Conservation (phyloP, 2,113 vertebrate genomes). For the Hirundichthys speculiger region DNA sequence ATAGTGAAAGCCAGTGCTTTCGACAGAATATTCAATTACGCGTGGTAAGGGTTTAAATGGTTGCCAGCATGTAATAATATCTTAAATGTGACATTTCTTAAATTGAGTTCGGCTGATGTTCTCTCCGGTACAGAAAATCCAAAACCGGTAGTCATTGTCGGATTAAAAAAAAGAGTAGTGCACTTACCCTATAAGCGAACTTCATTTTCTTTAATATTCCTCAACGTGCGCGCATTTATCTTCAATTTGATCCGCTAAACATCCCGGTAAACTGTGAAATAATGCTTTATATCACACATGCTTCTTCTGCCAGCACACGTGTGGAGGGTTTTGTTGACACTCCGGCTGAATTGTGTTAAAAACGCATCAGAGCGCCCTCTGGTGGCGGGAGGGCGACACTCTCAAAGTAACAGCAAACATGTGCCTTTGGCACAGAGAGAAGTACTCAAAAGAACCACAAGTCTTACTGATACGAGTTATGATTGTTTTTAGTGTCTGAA, state of each 20-base stretch:
- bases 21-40: accelerated
- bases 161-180: too few species aligned
- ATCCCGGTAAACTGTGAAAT: accelerated
- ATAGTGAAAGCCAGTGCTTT: background rate
- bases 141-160: too few species aligned
- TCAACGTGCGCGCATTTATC: background rate
- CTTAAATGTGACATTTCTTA: background rate
- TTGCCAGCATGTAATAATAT: accelerated
- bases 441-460: too few species aligned
- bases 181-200: constrained; percentile 82
- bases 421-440: too few species aligned
- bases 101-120: background rate
- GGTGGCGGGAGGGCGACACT: constrained; percentile 8
- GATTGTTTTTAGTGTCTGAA: too few species aligned
- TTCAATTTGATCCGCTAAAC: background rate
- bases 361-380: constrained; percentile 18
- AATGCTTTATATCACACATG: constrained; percentile 10
- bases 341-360: constrained; percentile 16
- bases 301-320: constrained; percentile 43
- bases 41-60: too few species aligned
- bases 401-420: too few species aligned
- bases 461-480: too few species aligned
- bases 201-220: constrained; percentile 71
- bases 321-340: constrained; percentile 66
- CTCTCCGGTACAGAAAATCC: too few species aligned